Conservation (phyloP, 92 coral and sea anemone species). For the Epizoanthus rinbou region DNA sequence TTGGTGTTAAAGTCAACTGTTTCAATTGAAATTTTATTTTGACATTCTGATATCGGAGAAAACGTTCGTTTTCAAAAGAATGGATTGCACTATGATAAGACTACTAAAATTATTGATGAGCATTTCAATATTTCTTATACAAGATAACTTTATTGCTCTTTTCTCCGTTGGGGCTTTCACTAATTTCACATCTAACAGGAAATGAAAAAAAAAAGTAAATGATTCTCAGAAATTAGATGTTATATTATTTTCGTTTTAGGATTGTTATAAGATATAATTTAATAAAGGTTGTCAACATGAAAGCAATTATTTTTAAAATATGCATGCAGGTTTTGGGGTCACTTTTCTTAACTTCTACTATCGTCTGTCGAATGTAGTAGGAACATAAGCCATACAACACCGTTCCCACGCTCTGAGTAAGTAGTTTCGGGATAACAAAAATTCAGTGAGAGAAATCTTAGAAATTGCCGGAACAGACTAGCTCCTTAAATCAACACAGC, state of each 20-base stretch:
- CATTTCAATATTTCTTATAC: not conserved
- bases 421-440: not conserved
- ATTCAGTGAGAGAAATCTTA: not conserved
- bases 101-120: too few relatives aligned
- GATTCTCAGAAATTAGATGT: conserved; percentile 32
- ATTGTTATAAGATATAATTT: conserved; percentile 38
- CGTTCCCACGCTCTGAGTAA: conserved; percentile 24
- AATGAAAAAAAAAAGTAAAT: conserved; percentile 18
- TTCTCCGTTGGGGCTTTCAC: conserved; percentile 43
- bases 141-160: conserved; percentile 45
- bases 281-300: conserved; percentile 37
- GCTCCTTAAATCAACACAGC: conserved; percentile 57
- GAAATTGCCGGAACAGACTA: conserved; percentile 53
- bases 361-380: not conserved
- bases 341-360: not conserved
- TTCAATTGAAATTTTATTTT: conserved; percentile 4
- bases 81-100: too few relatives aligned
- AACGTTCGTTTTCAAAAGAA: conserved; percentile 19
- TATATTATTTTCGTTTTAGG: conserved; percentile 40
- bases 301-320: conserved; percentile 24
- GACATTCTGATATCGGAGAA: conserved; percentile 19
- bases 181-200: conserved; percentile 34
- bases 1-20: not conserved
- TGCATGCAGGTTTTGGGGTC: conserved; percentile 6
- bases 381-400: not conserved